Conservation (phyloP, 2,113 vertebrate genomes). For the Trichechus manatus region DNA sequence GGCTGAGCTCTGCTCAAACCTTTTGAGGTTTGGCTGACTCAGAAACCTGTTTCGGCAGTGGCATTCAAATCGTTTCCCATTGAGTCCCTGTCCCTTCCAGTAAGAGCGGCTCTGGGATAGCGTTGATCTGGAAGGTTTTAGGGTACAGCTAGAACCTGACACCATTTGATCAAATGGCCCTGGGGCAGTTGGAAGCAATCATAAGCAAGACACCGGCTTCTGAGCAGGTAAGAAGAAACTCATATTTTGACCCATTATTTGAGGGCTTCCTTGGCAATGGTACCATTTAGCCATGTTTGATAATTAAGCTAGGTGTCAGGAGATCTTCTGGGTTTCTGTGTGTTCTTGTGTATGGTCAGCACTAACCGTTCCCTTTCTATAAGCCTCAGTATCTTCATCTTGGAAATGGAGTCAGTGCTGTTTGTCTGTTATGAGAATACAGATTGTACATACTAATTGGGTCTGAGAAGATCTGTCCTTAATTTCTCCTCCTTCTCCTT, state of each 20-base stretch:
- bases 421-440: neutral
- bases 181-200: neutral
- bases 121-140: neutral
- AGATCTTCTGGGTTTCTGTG: neutral
- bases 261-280: neutral
- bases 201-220: neutral
- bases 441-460: constrained; percentile 3
- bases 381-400: neutral
- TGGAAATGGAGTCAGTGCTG: neutral
- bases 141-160: neutral
- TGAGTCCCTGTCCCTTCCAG: neutral
- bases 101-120: neutral
- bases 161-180: neutral
- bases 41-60: neutral
- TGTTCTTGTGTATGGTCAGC: neutral
- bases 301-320: neutral
- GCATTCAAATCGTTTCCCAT: constrained; percentile 30
- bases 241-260: neutral
- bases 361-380: neutral
- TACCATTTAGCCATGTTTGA: neutral
- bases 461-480: neutral
- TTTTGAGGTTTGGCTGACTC: neutral
- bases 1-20: neutral
- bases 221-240: neutral
- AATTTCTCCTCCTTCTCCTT: neutral